Base-by-base conservation (phyloP, 1,140 invertebrate genomes). In the Drosophila grimshawi region DNA sequence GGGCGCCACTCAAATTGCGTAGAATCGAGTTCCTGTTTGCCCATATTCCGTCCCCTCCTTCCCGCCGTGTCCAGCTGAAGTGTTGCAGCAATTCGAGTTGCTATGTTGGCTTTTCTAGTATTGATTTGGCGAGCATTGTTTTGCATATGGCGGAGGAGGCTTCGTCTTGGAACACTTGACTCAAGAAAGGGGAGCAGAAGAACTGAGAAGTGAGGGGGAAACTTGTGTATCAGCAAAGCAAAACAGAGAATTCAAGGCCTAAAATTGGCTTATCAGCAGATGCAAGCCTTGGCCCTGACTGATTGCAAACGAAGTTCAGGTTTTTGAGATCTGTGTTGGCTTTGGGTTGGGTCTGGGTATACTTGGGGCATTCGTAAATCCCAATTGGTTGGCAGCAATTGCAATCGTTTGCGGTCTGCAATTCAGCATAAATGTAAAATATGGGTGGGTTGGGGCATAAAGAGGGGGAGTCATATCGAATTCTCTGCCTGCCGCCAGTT, bases 381-480 rank as follows among this genome's bases (percentile, higher is more conserved):
- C 74, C 81, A 68, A 71, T 83, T 83, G 74, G 57, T 32, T 49
- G 45, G 48, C 65, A 61, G 59, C 59, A 69, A 69, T 69, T 70
- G 70, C 81, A 85, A 39, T 63, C 72, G 66, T 76, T 60, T 76
- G 72, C 72, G 65, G 71, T 64, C 69, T 86, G 82, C 81, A 86
- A 86, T 81, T 86, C 78, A 83, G 80, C 80, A 68, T 51, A 66
- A 49, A 69, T 33, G 3, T 6, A 37, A 2, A 45, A 27, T 51
- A 45, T 33, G 35, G 59, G 33, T 19, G 30, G 30, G 30, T 6
- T 52, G 10, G 10, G 7, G 32, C 4, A 3, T 19, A 43, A 43
- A 5, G 61, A 8, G 29, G 59, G 35, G 37, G 3, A n/a, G 51
- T 39, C 68, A 75, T 75, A 86, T 85, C 82, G 69, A 76, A 81